phyloP scores from a whole-genome alignment of 2,888 invertebrate genomes.

The Athetis lepigone region DNA sequence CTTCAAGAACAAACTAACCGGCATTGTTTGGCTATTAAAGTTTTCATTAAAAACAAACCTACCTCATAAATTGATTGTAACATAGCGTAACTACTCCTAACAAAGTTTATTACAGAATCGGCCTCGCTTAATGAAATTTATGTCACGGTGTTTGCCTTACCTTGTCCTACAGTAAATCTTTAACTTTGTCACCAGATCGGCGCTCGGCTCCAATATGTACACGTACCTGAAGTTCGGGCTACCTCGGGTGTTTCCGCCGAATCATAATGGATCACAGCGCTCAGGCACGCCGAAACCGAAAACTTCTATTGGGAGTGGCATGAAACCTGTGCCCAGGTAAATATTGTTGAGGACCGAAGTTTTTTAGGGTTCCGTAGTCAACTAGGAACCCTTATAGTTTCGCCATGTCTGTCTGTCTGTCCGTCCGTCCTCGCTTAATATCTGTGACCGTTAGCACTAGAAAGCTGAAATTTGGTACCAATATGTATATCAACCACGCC shows the following conservation, averaged over 20 bases:
- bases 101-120: constrained; percentile 43
- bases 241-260: constrained; percentile 97
- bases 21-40: constrained; percentile 34
- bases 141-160: constrained; percentile 53
- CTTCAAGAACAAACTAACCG: constrained; percentile 12
- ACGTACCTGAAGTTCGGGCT: constrained; percentile 98
- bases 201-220: constrained; percentile 97
- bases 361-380: too few relatives aligned
- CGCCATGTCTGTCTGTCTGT: too few relatives aligned
- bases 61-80: constrained; percentile 38
- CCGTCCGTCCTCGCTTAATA: too few relatives aligned
- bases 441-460: too few relatives aligned
- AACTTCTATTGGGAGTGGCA: constrained; percentile 88
- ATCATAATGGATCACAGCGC: constrained; percentile 93
- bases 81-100: neutral
- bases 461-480: too few relatives aligned
- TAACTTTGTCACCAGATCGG: constrained; percentile 90
- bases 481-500: too few relatives aligned
- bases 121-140: constrained; percentile 54
- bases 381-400: too few relatives aligned
- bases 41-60: constrained; percentile 29
- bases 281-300: constrained; percentile 92
- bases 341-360: neutral
- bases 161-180: constrained; percentile 50
- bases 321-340: constrained; percentile 89